Evolutionary conservation across 92 coral and sea anemone species (phyloP), one percentile per base, ranked within the genome.

Genomic region (Desmophyllum pertusum): DNA sequence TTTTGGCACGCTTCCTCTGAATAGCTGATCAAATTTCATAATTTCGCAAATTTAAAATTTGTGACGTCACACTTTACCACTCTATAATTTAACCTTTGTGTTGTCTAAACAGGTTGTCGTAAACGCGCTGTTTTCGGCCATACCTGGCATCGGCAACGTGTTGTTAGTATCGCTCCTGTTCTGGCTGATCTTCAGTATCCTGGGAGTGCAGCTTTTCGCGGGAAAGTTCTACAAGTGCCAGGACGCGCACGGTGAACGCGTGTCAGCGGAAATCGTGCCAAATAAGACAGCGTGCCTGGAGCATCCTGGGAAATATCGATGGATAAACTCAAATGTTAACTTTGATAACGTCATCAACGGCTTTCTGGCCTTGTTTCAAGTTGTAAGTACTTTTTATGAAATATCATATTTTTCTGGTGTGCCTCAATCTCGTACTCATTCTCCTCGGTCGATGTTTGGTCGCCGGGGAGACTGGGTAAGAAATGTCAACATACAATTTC

Each of bases 151-250:
- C 36, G 94, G 92, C 11, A 96, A 96, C 83, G 99, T 96, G 19
- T 88, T 96, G 2, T 87, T 96, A 70, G 99, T 96, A 18, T 93
- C 98, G 8, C 89, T 96, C 55, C 83, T 96, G 21, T 96, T 93
- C 91, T 96, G 99, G 99, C 48, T 96, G 69, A 96, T 96, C 74
- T 96, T 96, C 86, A 95, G 98, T 21, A 96, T 95, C 68, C 90
- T 96, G 68, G 99, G 99, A 14, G 99, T 96, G 4, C 99, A 96
- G 86, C 78, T 96, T 42, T 96, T 96, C 84, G 97, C 97, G 37
- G 99, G 99, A 3, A 84, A 81, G 89, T 96, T 96, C 83, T 92
- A 90, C 88, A 97, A 97, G 83, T 97, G 99, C 42, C 57, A 87
- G 55, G 94, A 94, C 77, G 23, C 46, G 35, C 86, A 91, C 5